Percentiles rank a stretch among this genome's conserved stretches.
Conservation (phyloP, 2,888 invertebrate genomes). For the Didymodactylos carnosus region DNA sequence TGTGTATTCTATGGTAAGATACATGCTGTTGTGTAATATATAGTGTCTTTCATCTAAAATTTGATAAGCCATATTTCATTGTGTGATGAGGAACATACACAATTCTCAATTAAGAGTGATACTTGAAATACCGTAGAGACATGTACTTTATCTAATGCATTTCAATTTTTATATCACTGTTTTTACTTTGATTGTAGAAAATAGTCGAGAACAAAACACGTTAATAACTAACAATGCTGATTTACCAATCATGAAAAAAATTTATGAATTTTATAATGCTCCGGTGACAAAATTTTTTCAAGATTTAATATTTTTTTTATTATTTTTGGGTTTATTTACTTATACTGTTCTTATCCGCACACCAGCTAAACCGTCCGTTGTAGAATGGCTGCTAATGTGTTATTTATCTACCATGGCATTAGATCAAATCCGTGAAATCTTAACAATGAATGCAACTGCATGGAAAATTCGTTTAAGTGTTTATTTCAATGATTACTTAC, state of each 20-base stretch:
- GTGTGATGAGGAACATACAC: too few species aligned
- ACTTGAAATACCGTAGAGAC: too few species aligned
- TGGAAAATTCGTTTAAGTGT: not conserved
- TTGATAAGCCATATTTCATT: too few species aligned
- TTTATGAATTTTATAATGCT: conserved; percentile 94
- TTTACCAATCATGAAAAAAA: conserved; percentile 19
- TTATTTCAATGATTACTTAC: not conserved
- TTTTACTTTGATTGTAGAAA: too few species aligned
- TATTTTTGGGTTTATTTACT: conserved; percentile 56
- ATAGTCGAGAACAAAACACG: too few species aligned
- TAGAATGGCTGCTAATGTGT: conserved; percentile 71
- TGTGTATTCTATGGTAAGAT: too few species aligned
- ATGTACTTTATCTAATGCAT: too few species aligned
- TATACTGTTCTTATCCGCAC: conserved; percentile 73
- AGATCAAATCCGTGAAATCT: not conserved
- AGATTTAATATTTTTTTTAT: conserved; percentile 54
- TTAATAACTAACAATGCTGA: not conserved
- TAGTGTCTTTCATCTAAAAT: too few species aligned
- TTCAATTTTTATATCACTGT: too few species aligned
- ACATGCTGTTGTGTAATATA: too few species aligned
- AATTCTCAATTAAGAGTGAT: too few species aligned
- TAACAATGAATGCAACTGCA: not conserved
- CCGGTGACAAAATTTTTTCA: conserved; percentile 98
- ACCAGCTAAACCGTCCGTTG: conserved; percentile 55
- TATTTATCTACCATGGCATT: conserved; percentile 43